phyloP scores from a whole-genome alignment of 2,113 vertebrate genomes.

The Scatophagus argus region DNA sequence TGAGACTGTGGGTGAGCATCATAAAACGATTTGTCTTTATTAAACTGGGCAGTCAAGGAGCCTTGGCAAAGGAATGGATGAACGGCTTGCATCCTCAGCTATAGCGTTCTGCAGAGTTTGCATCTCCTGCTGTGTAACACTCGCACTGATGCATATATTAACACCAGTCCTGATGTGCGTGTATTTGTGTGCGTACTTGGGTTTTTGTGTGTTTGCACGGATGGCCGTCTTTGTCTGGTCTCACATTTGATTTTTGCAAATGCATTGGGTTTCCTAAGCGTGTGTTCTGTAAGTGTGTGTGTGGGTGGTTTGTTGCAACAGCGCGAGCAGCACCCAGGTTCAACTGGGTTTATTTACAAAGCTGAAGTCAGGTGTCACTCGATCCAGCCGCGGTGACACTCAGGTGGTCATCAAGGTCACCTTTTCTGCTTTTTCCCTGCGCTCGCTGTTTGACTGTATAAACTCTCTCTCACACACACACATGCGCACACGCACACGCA shows the following conservation, averaged over 20 bases:
- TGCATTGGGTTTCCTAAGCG: slow-evolving; percentile 17
- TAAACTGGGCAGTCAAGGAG: background rate
- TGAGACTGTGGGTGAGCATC: slow-evolving; percentile 5
- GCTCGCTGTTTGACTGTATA: slow-evolving; percentile 28
- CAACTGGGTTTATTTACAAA: slow-evolving; percentile 70
- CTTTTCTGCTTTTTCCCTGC: slow-evolving; percentile 27
- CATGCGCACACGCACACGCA: slow-evolving; percentile 39
- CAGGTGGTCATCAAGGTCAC: slow-evolving; percentile 76
- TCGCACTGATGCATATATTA: background rate
- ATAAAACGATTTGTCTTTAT: slow-evolving; percentile 9
- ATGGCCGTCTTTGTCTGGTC: background rate
- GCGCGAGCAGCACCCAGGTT: slow-evolving; percentile 38
- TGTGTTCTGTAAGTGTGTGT: slow-evolving; percentile 15
- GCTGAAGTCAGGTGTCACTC: slow-evolving; percentile 78
- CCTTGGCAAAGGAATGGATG: background rate
- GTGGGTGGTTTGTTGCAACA: slow-evolving; percentile 9
- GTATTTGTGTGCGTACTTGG: background rate
- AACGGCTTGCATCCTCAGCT: slow-evolving; percentile 6
- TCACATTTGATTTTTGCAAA: slow-evolving; percentile 54
- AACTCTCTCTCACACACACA: slow-evolving; percentile 12
- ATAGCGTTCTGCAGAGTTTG: slow-evolving; percentile 45
- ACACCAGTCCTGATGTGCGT: background rate
- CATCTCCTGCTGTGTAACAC: slow-evolving; percentile 10
- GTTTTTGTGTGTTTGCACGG: slow-evolving; percentile 7
- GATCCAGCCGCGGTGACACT: slow-evolving; percentile 67